Percentiles rank a stretch among this genome's conserved stretches.
These are phyloP conservation scores for Xenops minutus DNA, from an alignment of 2,797 vertebrate genomes.

Conservation along the genomic window DNA sequence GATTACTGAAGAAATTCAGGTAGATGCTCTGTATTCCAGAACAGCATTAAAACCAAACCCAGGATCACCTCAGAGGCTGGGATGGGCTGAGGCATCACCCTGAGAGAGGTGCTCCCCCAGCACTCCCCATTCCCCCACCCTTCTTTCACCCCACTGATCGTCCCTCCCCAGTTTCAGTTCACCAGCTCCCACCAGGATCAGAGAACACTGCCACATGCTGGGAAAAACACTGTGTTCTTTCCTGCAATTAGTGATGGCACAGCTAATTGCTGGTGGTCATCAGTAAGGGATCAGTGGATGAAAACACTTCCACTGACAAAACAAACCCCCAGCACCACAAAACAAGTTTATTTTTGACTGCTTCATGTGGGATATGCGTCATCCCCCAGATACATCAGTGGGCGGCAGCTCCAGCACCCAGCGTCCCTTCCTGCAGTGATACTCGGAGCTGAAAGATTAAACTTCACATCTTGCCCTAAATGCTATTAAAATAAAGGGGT, in stretches of 20 bases:
- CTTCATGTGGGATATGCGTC: neutral
- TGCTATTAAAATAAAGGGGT: neutral
- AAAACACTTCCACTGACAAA: neutral
- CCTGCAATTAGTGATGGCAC: neutral
- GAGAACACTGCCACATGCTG: neutral
- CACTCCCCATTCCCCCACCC: neutral
- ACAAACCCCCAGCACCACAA: neutral
- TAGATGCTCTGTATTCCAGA: neutral
- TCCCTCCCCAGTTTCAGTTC: neutral
- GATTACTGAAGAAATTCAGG: neutral
- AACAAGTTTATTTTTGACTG: slow-evolving; percentile 31
- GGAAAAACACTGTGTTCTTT: neutral
- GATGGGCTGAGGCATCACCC: neutral
- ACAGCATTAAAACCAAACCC: neutral
- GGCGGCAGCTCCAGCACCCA: neutral
- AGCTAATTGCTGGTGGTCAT: neutral
- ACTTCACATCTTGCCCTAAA: neutral
- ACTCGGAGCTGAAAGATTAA: neutral
- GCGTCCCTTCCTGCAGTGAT: neutral
- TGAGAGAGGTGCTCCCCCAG: neutral
- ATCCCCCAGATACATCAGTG: neutral
- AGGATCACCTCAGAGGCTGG: neutral
- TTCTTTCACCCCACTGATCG: neutral
- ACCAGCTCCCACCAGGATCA: neutral
- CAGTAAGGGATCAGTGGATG: neutral